Base-by-base conservation (phyloP, 2,888 invertebrate genomes). In the Netelia melanura region DNA sequence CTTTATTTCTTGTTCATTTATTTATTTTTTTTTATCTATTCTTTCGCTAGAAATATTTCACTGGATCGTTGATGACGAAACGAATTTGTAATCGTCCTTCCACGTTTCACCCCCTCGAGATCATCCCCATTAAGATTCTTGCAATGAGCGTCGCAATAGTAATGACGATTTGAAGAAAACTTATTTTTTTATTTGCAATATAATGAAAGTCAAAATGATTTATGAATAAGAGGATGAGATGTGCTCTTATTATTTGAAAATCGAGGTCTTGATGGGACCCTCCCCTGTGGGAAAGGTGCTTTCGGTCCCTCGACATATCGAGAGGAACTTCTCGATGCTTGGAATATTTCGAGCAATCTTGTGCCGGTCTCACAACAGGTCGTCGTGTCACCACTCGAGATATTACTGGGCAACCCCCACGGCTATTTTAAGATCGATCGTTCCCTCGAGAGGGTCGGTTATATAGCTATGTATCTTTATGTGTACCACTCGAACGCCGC, bases 371-470 rank as follows among this genome's bases (percentile, higher is more conserved):
- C 64, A 81, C 68, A 65, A 76, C 71, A 58, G 56, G 62, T 81
- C 64, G 76, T 65, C 25, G 64, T 48, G 71, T 62, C 76, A 48
- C 25, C 75, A 70, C 70, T 68, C 61, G 43, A 25, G 17, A 56
- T 14, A 11, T 21, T 43, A 43, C 62, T 17, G 21, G 44, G 70
- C 44, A 17, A 54, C 48, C 38, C 62, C 30, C 25, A 52, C 30
- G 64, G 43, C 62, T 68, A 56, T 76, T 71, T 38, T 48, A n/a
- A 71, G 70, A 82, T 58, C 76, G 81, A 81, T 76, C 70, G 65
- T 52, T 81, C 71, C 10, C 70, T 65, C 62, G 76, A 71, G 76
- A 64, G 71, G 48, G 64, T n/a, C 21, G n/a, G 21, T 52, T 14
- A 52, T 38, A 38, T 38, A 52, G 30, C 54, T 52, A 52, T 58